Evolutionary conservation across 2,888 invertebrate genomes (phyloP).

Genomic region (Pterobdella sp.): DNA sequence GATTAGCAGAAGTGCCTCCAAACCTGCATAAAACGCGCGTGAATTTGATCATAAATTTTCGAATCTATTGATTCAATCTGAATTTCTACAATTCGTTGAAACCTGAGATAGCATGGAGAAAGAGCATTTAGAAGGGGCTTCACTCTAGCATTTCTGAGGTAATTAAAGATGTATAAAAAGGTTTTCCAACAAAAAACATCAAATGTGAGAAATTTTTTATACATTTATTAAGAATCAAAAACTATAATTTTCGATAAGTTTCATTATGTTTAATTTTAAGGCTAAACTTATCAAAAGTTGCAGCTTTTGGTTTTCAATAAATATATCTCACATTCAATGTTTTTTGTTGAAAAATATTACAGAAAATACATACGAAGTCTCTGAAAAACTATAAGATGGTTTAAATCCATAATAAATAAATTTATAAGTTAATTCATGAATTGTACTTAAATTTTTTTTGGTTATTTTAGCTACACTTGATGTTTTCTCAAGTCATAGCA

Average conservation of each 20-base stretch:
- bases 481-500: not conserved
- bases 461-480: not conserved
- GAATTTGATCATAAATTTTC: not conserved
- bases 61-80: too few species aligned
- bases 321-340: not conserved
- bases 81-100: too few species aligned
- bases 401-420: not conserved
- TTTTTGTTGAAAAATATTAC: too few species aligned
- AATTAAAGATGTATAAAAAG: not conserved
- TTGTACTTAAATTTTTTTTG: too few species aligned
- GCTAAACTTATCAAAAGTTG: too few species aligned
- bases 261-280: too few species aligned
- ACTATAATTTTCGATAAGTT: too few species aligned
- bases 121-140: conserved; percentile 7
- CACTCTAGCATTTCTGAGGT: conserved; percentile 12
- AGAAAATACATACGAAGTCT: too few species aligned
- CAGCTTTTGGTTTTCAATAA: not conserved
- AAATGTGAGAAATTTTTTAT: too few species aligned
- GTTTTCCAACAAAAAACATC: too few species aligned
- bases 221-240: too few species aligned
- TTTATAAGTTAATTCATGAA: too few species aligned
- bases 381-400: not conserved
- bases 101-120: conserved; percentile 19
- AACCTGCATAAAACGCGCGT: conserved; percentile 20
- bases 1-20: conserved; percentile 35